Conservation (phyloP, 2,797 vertebrate genomes). For the Adrianichthys oophorus region DNA sequence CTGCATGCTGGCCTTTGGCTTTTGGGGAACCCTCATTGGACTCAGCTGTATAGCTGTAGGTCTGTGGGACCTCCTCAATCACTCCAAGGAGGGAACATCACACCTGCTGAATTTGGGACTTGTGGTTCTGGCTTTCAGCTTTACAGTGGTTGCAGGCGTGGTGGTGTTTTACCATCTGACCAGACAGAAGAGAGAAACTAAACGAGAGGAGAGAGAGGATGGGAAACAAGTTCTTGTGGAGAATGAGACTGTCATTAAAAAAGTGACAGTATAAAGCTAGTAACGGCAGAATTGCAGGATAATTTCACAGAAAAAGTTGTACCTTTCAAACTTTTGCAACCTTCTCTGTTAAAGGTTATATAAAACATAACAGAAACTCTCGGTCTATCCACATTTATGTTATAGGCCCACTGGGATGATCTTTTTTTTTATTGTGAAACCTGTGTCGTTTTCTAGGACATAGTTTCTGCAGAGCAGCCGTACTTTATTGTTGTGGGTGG, state of each 20-base stretch:
- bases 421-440: too few species aligned
- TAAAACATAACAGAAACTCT: too few species aligned
- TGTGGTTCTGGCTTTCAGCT: constrained; percentile 68
- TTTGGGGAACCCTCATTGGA: constrained; percentile 77
- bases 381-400: too few species aligned
- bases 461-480: too few species aligned
- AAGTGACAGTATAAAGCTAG: constrained; percentile 62
- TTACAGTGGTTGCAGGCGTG: constrained; percentile 50
- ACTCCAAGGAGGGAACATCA: constrained; percentile 34
- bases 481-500: too few species aligned
- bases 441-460: too few species aligned
- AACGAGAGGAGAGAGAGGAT: constrained; percentile 55
- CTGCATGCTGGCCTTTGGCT: constrained; percentile 77
- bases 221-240: constrained; percentile 75
- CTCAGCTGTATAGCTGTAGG: constrained; percentile 75
- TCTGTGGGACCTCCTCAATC: constrained; percentile 65
- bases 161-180: constrained; percentile 50
- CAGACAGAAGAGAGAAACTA: constrained; percentile 50
- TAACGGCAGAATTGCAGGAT: neutral
- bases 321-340: too few species aligned
- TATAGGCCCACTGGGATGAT: too few species aligned
- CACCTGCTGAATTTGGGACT: constrained; percentile 70
- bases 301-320: neutral
- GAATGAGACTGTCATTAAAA: constrained; percentile 70
- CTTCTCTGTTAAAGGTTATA: too few species aligned